Percentiles rank a stretch among this genome's conserved stretches.
Evolutionary conservation across 2,797 vertebrate genomes (phyloP).

Genomic region (Acipenser transmontanus): DNA sequence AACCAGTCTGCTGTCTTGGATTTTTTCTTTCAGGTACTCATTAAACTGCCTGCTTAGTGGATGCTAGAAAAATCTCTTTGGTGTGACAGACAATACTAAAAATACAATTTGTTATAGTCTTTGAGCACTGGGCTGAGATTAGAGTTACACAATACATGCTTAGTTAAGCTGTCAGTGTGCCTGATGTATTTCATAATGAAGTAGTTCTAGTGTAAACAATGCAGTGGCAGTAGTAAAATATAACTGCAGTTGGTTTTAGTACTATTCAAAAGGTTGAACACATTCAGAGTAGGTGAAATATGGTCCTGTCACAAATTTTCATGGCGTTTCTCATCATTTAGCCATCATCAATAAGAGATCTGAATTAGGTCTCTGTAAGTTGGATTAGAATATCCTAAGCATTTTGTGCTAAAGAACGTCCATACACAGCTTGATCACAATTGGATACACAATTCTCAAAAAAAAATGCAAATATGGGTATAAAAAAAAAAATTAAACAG

Average conservation of each 20-base stretch:
- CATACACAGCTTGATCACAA: too few species aligned
- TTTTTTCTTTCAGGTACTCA: slow-evolving; percentile 89
- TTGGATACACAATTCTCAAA: too few species aligned
- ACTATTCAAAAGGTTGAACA: slow-evolving; percentile 17
- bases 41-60: slow-evolving; percentile 22
- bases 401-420: too few species aligned
- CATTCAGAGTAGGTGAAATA: too few species aligned
- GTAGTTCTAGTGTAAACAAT: neutral
- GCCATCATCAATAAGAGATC: too few species aligned
- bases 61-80: neutral
- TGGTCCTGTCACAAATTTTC: too few species aligned
- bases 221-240: slow-evolving; percentile 10
- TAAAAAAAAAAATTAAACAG: too few species aligned
- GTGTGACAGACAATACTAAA: neutral
- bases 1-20: slow-evolving; percentile 75
- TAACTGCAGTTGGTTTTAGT: slow-evolving; percentile 15
- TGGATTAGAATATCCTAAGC: too few species aligned
- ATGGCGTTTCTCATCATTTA: too few species aligned
- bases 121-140: neutral
- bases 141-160: neutral
- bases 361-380: too few species aligned
- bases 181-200: neutral
- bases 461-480: too few species aligned
- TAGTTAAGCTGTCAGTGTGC: neutral
- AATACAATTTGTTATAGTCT: neutral